Evolutionary conservation across 2,888 invertebrate genomes (phyloP).

Genomic region (Gastrophysa polygoni): DNA sequence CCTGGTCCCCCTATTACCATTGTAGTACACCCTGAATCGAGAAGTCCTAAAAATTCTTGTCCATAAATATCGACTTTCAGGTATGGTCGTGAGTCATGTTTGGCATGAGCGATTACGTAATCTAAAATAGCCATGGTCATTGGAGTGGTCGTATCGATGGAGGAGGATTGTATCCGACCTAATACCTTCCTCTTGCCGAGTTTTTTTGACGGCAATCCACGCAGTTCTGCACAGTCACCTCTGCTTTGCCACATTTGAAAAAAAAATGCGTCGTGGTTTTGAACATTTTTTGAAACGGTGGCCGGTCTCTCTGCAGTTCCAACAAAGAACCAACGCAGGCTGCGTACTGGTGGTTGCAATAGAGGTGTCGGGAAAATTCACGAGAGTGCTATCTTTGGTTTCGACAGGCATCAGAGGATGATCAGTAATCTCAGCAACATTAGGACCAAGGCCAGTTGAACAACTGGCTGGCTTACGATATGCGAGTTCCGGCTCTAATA

Average conservation of each 20-base stretch:
- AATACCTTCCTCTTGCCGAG: background rate
- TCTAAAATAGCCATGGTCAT: too few relatives aligned
- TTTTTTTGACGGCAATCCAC: background rate
- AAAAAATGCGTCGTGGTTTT: background rate
- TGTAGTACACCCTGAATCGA: background rate
- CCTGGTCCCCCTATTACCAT: too few relatives aligned
- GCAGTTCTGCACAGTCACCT: background rate
- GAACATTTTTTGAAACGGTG: background rate
- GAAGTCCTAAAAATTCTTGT: background rate
- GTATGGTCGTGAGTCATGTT: too few relatives aligned
- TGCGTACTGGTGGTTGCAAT: background rate
- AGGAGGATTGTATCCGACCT: background rate
- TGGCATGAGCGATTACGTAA: too few relatives aligned
- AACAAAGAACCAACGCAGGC: background rate
- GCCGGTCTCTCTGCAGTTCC: background rate
- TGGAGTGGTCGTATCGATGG: too few relatives aligned
- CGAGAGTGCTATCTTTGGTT: too few relatives aligned
- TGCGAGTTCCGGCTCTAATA: constrained; percentile 16
- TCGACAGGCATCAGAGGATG: too few relatives aligned
- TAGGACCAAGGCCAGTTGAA: too few relatives aligned
- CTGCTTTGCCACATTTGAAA: background rate
- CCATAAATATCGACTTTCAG: background rate
- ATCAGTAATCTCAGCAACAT: background rate
- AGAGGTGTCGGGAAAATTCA: too few relatives aligned
- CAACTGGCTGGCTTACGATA: background rate